Evolutionary conservation across 2,113 vertebrate genomes (phyloP), one percentile per base, ranked within the genome.

Genomic region (Apodemus speciosus): DNA sequence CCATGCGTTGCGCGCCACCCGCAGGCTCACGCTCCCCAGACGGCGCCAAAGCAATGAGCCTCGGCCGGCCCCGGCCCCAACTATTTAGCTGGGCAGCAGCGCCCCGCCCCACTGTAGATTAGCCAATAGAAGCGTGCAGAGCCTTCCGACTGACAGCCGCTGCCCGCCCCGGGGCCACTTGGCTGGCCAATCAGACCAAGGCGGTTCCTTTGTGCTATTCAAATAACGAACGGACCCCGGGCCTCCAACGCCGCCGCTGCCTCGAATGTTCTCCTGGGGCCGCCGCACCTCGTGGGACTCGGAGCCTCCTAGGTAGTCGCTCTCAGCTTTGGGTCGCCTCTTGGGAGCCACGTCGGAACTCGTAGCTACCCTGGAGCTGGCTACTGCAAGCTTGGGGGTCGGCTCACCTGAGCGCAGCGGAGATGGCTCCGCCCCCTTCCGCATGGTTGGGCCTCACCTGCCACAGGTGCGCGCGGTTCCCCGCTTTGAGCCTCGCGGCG

Each of bases 131-230:
- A n/a, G 1, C 6, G 18, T 56, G 1, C n/a, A 0, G 0, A 16
- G 16, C 1, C 35, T 97, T 90, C 51, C 97, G 98, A 99, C 91
- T 98, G 98, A 98, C 98, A 97, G 94, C 62, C 73, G 93, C 94
- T n/a, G 38, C 98, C 98, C 98, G 97, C 98, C 98, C 98, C 98
- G 96, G 95, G 94, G 96, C 97, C 93, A 46, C 94, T 60, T 62
- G 85, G 85, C 81, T 56, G 95, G 93, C 99, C 99, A 99, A 99
- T 99, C 94, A 97, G 97, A 97, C 94, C 94, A 97, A 98, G 98
- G 99, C 98, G 99, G 99, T 98, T 98, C 98, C 98, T 98, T 98
- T 97, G 98, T 98, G 98, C 98, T 98, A 99, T 99, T 98, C 98
- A 98, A 99, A 98, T 88, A 96, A 96, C 89, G 93, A 92, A 96